Base-by-base conservation (phyloP, 2,797 vertebrate genomes). In the Apogon talboti region DNA sequence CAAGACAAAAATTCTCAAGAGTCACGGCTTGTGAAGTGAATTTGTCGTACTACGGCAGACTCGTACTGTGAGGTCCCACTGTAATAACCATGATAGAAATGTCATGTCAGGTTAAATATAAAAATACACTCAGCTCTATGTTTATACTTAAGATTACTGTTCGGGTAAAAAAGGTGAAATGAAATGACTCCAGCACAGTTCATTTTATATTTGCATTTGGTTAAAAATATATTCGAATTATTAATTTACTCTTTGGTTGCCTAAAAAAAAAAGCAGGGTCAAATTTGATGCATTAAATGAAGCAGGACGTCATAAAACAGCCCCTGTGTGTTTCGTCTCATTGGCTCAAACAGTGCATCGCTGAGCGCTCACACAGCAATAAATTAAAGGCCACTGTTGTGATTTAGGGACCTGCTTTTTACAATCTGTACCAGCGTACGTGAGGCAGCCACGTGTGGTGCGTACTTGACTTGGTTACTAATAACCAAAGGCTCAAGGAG, bases 371-470 rank as follows among this genome's bases (percentile, higher is more conserved):
- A 83, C 83, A 64, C 33, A 67, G 85, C 84, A 83, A 81, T 85
- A 86, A 85, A 92, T 90, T 86, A 84, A 85, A 84, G 76, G 77
- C 58, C 56, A 30, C 64, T 56, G 67, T 71, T 59, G 78, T 85
- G 71, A 79, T 82, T 82, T 70, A 76, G 66, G n/a, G 56, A 52
- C 57, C 72, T 42, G 74, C 65, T 38, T 76, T 81, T 70, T 62
- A 79, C 61, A 72, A 66, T 84, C 63, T 73, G 55, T 67, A 52
- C 42, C 24, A 19, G 21, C 53, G 68, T 30, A 54, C 35, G 60
- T 15, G 24, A 73, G 8, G 59, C 66, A 74, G 66, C 49, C 67
- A 56, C 0, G 12, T 64, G 70, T 70, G 54, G 55, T 21, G 19
- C 9, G 0, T 21, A 55, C 43, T 78, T 63, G 61, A 71, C 79